These are phyloP conservation scores for Slavum lentiscoides DNA, from an alignment of 2,888 invertebrate species.

Conservation along the genomic window DNA sequence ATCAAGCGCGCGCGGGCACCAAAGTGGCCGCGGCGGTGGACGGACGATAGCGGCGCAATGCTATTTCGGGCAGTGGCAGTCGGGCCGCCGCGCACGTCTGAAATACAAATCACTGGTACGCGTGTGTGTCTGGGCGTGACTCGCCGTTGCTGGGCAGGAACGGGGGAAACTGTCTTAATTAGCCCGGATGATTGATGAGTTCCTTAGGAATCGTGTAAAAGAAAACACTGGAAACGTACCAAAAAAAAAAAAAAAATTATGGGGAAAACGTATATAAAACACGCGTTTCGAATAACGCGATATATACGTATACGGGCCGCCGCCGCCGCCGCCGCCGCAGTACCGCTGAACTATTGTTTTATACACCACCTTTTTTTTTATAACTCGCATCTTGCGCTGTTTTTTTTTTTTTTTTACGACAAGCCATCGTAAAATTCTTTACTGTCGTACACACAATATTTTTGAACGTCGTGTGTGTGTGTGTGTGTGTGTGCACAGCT, in stretches of 20 bases:
- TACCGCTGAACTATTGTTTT: constrained; percentile 23
- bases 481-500: not conserved
- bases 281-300: constrained; percentile 14
- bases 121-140: constrained; percentile 32
- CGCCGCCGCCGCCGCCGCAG: too few relatives aligned
- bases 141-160: not conserved
- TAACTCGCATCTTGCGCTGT: not conserved
- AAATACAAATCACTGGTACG: not conserved
- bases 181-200: constrained; percentile 53
- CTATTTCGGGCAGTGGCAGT: constrained; percentile 40
- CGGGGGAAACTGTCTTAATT: too few relatives aligned
- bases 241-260: too few relatives aligned
- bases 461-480: not conserved
- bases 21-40: too few relatives aligned
- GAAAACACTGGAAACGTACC: constrained; percentile 51
- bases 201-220: constrained; percentile 26
- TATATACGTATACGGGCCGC: too few relatives aligned
- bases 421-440: constrained; percentile 29
- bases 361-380: not conserved
- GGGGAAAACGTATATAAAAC: constrained; percentile 10
- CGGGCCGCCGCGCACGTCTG: not conserved
- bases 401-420: constrained; percentile 23
- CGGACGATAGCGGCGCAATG: not conserved
- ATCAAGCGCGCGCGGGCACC: too few relatives aligned
- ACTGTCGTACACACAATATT: constrained; percentile 30